Evolutionary conservation across 2,888 invertebrate genomes (phyloP).

Genomic region (Nasonia oneida): DNA sequence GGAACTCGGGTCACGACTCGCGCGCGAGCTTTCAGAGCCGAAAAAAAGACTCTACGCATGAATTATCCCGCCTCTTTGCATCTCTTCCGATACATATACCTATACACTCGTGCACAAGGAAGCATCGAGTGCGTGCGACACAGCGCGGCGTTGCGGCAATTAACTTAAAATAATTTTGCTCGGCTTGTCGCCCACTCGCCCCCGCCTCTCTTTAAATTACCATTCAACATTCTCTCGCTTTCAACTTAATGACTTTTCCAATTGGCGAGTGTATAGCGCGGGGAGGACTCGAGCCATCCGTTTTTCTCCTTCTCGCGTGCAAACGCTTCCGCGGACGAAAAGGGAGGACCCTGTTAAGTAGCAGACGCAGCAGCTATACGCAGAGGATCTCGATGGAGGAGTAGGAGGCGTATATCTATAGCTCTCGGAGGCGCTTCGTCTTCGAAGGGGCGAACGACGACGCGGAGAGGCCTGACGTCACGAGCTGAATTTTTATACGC

Average conservation of each 20-base stretch:
- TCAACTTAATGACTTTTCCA: conserved; percentile 45
- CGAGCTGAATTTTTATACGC: conserved; percentile 8
- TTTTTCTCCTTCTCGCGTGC: neutral
- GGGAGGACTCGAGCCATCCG: conserved; percentile 8
- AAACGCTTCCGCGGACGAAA: neutral
- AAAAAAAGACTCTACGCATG: neutral
- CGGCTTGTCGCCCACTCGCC: neutral
- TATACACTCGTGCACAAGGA: neutral
- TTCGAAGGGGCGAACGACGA: neutral
- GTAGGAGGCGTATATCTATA: neutral
- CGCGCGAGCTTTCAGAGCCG: neutral
- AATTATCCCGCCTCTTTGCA: neutral
- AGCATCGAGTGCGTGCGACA: neutral
- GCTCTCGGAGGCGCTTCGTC: neutral
- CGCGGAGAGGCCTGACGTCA: conserved; percentile 30
- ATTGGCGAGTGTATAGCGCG: neutral
- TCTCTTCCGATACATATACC: neutral
- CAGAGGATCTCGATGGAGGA: neutral
- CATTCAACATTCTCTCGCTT: conserved; percentile 16
- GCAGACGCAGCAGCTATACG: neutral
- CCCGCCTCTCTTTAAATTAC: conserved; percentile 16
- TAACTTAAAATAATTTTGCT: conserved; percentile 11
- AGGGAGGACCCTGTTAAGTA: neutral
- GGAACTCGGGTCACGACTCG: neutral
- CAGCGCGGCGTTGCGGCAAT: neutral